Conservation (phyloP, 2,113 vertebrate genomes). For the Stigmatopora argus region DNA sequence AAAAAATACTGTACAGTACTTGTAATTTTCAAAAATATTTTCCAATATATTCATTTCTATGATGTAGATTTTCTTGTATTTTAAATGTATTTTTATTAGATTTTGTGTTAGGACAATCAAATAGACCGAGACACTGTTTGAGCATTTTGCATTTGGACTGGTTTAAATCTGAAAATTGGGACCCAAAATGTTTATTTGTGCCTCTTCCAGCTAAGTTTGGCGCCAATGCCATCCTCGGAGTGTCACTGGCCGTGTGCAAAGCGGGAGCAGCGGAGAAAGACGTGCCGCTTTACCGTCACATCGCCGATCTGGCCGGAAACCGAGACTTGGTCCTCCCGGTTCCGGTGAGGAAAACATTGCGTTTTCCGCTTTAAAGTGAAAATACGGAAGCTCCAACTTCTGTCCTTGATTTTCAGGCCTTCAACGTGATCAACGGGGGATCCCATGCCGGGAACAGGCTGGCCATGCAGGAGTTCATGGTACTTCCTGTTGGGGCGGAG, state of each 20-base stretch:
- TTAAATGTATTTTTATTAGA: no score
- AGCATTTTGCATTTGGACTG: no score
- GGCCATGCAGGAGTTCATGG: conserved; percentile 95
- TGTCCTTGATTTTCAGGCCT: conserved; percentile 71
- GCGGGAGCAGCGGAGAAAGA: conserved; percentile 84
- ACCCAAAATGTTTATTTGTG: conserved; percentile 5
- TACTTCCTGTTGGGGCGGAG: conserved; percentile 87
- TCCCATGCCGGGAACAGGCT: conserved; percentile 88
- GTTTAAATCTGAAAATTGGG: no score
- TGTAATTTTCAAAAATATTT: no score
- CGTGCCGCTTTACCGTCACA: conserved; percentile 85
- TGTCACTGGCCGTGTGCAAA: conserved; percentile 87
- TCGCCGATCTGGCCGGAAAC: conserved; percentile 88
- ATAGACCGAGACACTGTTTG: no score
- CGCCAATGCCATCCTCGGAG: conserved; percentile 87
- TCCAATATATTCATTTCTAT: no score
- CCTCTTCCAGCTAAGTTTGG: conserved; percentile 80
- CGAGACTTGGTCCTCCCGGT: conserved; percentile 85
- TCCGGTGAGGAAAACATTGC: conserved; percentile 72
- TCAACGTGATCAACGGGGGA: conserved; percentile 89
- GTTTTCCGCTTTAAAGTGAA: not conserved
- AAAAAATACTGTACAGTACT: no score
- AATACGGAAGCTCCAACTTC: not conserved
- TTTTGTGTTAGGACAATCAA: no score
- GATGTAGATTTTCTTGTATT: no score